Percentiles rank a stretch among this genome's conserved stretches.
Evolutionary conservation across 2,797 vertebrate genomes (phyloP).

Genomic region (Heterohyrax brucei): DNA sequence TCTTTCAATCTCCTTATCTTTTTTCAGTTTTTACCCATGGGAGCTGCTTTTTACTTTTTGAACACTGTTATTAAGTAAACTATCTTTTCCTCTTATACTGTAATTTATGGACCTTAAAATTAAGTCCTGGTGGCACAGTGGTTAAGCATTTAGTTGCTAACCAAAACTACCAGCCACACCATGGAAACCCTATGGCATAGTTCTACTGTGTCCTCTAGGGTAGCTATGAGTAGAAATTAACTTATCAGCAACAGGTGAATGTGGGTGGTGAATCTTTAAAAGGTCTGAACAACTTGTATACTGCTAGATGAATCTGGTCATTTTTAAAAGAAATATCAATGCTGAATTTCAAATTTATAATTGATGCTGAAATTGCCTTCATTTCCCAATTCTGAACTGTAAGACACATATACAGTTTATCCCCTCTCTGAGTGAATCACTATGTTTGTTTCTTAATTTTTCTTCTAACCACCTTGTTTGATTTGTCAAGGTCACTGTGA

Average conservation of each 20-base stretch:
- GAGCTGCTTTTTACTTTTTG: not conserved
- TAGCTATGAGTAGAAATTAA: too few relatives aligned
- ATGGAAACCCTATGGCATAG: too few relatives aligned
- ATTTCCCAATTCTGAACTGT: not conserved
- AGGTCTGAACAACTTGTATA: constrained; percentile 24
- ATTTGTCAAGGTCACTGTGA: constrained; percentile 79
- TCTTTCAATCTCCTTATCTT: not conserved
- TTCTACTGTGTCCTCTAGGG: too few relatives aligned
- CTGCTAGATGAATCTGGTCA: not conserved
- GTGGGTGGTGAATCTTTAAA: not conserved
- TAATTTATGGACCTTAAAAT: constrained; percentile 33
- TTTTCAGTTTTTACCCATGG: not conserved
- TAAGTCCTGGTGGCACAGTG: not conserved
- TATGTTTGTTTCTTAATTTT: constrained; percentile 67
- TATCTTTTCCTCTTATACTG: constrained; percentile 2
- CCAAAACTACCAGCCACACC: too few relatives aligned
- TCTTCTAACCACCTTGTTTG: constrained; percentile 70
- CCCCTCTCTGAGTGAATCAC: constrained; percentile 47
- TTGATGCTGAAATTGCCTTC: constrained; percentile 41
- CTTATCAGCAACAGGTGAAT: too few relatives aligned
- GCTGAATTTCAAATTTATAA: constrained; percentile 56
- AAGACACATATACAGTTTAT: not conserved
- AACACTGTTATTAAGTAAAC: constrained; percentile 45
- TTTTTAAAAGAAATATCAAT: not conserved
- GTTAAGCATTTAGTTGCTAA: too few relatives aligned